Percentiles rank a stretch among this genome's conserved stretches.
These are phyloP conservation scores for Andrena praecox DNA, from an alignment of 2,888 invertebrate genomes.

Conservation along the genomic window DNA sequence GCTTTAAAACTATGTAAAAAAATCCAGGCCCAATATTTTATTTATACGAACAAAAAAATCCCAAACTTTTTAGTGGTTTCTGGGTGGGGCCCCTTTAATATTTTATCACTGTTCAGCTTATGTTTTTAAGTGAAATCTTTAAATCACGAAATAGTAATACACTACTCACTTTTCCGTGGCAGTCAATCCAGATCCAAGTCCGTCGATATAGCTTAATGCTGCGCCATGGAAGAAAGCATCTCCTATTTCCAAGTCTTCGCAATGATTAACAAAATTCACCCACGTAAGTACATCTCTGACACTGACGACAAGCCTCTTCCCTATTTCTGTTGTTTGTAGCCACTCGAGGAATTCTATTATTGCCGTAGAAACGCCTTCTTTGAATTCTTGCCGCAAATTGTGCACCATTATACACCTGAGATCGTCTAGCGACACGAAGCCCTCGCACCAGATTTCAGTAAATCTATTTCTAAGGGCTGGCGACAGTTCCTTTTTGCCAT, in stretches of 20 bases:
- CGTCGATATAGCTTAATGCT: slow-evolving; percentile 95
- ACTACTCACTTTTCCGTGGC: slow-evolving; percentile 87
- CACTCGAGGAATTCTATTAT: slow-evolving; percentile 94
- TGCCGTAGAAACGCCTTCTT: slow-evolving; percentile 88
- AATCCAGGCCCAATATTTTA: too few relatives aligned
- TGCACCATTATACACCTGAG: slow-evolving; percentile 92
- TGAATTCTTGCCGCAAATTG: slow-evolving; percentile 88
- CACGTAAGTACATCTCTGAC: slow-evolving; percentile 97
- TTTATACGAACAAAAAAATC: too few relatives aligned
- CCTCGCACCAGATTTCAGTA: slow-evolving; percentile 99
- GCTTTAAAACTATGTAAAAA: too few relatives aligned
- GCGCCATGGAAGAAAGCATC: slow-evolving; percentile 96
- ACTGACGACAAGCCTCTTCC: slow-evolving; percentile 93
- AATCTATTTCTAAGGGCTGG: slow-evolving; percentile 98
- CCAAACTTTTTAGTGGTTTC: too few relatives aligned
- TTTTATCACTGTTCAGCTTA: too few relatives aligned
- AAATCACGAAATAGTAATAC: neutral
- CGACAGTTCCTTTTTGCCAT: slow-evolving; percentile 99
- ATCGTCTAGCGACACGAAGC: slow-evolving; percentile 90
- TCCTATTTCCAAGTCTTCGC: slow-evolving; percentile 85
- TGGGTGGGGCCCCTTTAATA: too few relatives aligned
- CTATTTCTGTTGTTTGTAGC: slow-evolving; percentile 90
- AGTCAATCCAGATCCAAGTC: slow-evolving; percentile 93
- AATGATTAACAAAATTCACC: slow-evolving; percentile 94
- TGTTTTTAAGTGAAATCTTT: too few relatives aligned